Evolutionary conservation across 30 jellyfish, hydroid and myxozoan species (phyloP), one percentile per base, ranked within the genome.

Genomic region (Rhopilema esculentum): DNA sequence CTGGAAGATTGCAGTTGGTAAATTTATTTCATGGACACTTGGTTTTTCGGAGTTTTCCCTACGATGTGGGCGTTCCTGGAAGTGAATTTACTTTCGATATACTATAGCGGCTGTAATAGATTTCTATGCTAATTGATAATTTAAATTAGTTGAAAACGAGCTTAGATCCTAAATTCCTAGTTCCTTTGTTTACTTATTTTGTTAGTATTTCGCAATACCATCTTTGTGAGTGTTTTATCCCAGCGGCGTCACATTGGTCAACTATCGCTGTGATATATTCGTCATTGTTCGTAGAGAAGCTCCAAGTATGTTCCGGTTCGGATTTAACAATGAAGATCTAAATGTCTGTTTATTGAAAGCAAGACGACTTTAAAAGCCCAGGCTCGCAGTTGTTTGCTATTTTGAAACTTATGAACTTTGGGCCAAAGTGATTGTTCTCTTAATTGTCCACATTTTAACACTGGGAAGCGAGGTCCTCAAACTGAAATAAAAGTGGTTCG

Each of bases 291-390:
- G 6, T 40, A 6, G 57, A 6, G 9, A 40, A 70, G 12, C 80
- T 28, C 8, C 64, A 24, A 70, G 80, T 28, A 57, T 70, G 80
- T 70, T 70, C 80, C 80, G 80, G 80, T 70, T 70, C 8, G 80
- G 80, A 26, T 67, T 67, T 67, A 48, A 17, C 57, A 40, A 40
- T 2, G 57, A 40, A 6, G 57, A 12, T 40, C 57, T 40, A 40
- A 40, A 40, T 40, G 9, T 12, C 57, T 2, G 12, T 40, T 2
- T 12, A 40, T 40, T 40, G 57, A 40, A 40, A 40, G 9, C 57
- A 40, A 40, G 57, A 6, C 6, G 57, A 2, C 57, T 40, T 6
- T 2, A 12, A 12, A 40, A 40, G 57, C 9, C 57, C 57, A 40
- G 12, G 57, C 57, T 40, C 57, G 6, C 57, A 40, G n/a, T n/a